These are phyloP conservation scores for Drosophila seguyi DNA, from an alignment of 1,140 invertebrate genomes.

Conservation along the genomic window DNA sequence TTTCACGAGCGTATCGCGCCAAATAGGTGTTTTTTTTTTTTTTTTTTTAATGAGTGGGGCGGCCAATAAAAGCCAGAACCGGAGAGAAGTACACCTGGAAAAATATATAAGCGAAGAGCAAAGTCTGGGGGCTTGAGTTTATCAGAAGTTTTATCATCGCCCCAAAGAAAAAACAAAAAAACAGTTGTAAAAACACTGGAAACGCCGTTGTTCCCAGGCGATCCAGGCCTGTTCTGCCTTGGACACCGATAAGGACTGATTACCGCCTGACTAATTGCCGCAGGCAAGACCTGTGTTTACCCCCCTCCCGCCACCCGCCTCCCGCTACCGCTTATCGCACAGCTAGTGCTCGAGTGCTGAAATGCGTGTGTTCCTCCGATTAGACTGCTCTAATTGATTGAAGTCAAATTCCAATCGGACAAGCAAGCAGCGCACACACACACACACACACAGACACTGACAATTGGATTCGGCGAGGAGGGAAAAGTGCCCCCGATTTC, in stretches of 20 bases:
- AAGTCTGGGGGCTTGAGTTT: conserved; percentile 62
- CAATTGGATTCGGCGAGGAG: no score
- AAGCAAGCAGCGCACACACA: neutral
- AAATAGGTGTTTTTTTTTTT: conserved; percentile 27
- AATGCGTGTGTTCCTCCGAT: conserved; percentile 51
- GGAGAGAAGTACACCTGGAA: conserved; percentile 15
- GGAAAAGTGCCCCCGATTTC: conserved; percentile 15
- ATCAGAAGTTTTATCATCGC: conserved; percentile 67
- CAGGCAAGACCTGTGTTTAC: conserved; percentile 57
- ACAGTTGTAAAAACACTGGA: conserved; percentile 47
- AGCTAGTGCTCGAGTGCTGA: conserved; percentile 22
- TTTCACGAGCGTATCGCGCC: conserved; percentile 21
- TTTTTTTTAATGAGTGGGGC: conserved; percentile 31
- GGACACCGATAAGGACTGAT: conserved; percentile 49
- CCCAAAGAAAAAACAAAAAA: conserved; percentile 10
- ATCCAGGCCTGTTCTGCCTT: conserved; percentile 2
- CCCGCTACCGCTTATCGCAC: conserved; percentile 35
- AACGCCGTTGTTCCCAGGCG: conserved; percentile 19
- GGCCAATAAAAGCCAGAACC: conserved; percentile 21
- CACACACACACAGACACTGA: no score
- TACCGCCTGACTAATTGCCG: conserved; percentile 62
- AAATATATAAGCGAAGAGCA: conserved; percentile 26
- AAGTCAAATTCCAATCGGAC: conserved; percentile 69
- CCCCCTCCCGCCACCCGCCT: no score
- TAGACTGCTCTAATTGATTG: conserved; percentile 68